Evolutionary conservation across 2,888 invertebrate genomes (phyloP).

Genomic region (Ophioninae sp.): DNA sequence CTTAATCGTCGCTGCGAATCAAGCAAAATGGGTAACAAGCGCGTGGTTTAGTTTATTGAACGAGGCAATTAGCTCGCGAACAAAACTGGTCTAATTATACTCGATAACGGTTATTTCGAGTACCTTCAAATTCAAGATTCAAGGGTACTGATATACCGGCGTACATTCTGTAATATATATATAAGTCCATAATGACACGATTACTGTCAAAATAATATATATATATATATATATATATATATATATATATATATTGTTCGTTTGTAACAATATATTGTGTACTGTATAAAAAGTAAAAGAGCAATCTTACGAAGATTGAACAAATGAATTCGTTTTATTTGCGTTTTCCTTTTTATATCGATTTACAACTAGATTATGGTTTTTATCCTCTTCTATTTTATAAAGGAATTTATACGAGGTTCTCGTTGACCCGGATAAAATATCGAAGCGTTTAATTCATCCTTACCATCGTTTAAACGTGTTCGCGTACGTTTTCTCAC

Average conservation of each 20-base stretch:
- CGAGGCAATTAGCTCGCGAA: conserved; percentile 37
- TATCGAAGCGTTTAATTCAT: neutral
- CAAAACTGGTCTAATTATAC: conserved; percentile 56
- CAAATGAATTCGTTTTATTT: conserved; percentile 51
- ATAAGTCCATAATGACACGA: conserved; percentile 35
- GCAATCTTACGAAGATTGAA: conserved; percentile 40
- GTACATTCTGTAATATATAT: conserved; percentile 5
- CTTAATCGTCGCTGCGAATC: conserved; percentile 38
- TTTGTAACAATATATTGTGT: conserved; percentile 59
- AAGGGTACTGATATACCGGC: conserved; percentile 10
- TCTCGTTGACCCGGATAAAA: conserved; percentile 33
- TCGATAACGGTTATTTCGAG: conserved; percentile 20
- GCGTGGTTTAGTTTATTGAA: conserved; percentile 13
- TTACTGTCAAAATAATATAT: conserved; percentile 15
- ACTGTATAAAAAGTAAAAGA: conserved; percentile 54
- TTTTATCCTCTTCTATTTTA: conserved; percentile 41
- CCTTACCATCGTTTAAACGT: neutral
- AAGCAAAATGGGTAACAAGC: conserved; percentile 43
- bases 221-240: conserved; percentile 33
- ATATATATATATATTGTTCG: conserved; percentile 35
- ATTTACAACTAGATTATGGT: conserved; percentile 47
- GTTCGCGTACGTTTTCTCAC: neutral
- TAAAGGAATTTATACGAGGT: conserved; percentile 51
- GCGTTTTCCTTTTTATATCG: conserved; percentile 22
- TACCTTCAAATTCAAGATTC: conserved; percentile 19